These are phyloP conservation scores for Cephus spinipes DNA, from an alignment of 2,888 invertebrate species.

Conservation along the genomic window DNA sequence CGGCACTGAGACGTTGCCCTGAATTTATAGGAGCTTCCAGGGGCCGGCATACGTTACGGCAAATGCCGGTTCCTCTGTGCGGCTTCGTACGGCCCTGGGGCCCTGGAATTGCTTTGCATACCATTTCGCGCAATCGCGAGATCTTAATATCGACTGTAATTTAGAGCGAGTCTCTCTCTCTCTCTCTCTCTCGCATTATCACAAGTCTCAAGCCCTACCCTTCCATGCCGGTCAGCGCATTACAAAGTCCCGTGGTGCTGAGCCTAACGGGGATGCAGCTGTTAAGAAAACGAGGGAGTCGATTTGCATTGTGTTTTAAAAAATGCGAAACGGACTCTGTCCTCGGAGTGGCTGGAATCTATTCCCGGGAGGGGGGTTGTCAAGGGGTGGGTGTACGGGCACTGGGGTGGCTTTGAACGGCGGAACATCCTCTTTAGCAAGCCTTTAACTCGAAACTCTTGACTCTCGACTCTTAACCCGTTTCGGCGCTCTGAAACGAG, in stretches of 20 bases:
- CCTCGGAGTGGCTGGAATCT: not conserved
- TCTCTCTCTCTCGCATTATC: conserved; percentile 9
- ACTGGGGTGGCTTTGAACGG: not conserved
- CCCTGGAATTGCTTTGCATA: conserved; percentile 63
- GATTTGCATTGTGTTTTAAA: not conserved
- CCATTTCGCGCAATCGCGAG: conserved; percentile 63
- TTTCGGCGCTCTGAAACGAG: conserved; percentile 39
- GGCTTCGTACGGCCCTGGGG: not conserved
- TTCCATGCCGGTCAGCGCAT: not conserved
- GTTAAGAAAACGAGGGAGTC: not conserved
- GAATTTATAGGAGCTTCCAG: conserved; percentile 53
- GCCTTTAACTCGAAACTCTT: conserved; percentile 45
- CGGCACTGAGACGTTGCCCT: conserved; percentile 34
- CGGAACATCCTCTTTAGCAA: conserved; percentile 47
- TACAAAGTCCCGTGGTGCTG: not conserved
- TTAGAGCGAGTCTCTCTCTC: conserved; percentile 43
- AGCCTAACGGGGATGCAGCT: not conserved
- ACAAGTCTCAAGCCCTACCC: not conserved
- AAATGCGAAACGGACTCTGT: not conserved
- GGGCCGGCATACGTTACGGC: conserved; percentile 41
- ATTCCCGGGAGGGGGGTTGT: not conserved
- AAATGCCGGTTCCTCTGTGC: not conserved
- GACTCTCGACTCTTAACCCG: conserved; percentile 53
- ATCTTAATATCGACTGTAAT: conserved; percentile 66
- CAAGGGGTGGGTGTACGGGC: not conserved